phyloP scores from a whole-genome alignment of 2,113 vertebrate species.

The Actenoides hombroni region DNA sequence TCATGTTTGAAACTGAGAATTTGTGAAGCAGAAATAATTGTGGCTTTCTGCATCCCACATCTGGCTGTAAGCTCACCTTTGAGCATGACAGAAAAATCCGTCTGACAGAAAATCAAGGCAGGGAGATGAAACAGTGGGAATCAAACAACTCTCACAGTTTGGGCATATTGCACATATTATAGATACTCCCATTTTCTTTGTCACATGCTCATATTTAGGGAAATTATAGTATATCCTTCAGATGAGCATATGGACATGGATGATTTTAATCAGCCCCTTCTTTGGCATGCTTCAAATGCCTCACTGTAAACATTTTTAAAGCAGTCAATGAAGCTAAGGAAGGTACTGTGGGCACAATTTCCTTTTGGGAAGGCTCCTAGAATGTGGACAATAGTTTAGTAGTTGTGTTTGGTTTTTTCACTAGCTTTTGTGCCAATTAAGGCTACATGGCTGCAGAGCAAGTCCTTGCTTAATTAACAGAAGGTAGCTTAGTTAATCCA shows the following conservation, averaged over 20 bases:
- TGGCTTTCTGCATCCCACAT: background rate
- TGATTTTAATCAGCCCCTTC: background rate
- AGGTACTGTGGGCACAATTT: background rate
- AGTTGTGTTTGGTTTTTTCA: background rate
- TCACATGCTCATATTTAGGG: background rate
- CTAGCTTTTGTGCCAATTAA: constrained; percentile 3
- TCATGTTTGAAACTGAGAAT: background rate
- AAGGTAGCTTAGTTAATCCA: background rate
- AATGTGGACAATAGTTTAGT: background rate
- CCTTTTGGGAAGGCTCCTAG: background rate
- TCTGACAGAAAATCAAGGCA: background rate
- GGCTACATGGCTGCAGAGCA: background rate
- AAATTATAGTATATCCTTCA: background rate
- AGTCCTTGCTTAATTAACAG: background rate
- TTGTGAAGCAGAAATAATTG: background rate
- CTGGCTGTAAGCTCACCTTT: background rate
- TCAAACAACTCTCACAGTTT: background rate
- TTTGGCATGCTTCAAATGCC: background rate
- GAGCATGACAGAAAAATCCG: background rate
- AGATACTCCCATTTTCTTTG: background rate
- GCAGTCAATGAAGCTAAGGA: background rate
- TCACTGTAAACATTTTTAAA: background rate
- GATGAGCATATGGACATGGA: background rate
- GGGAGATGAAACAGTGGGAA: background rate
- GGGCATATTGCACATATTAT: background rate